Percentiles rank a stretch among this genome's conserved stretches.
Conservation (phyloP, 1,140 invertebrate genomes). For the Phymorhynchus buccinoides region DNA sequence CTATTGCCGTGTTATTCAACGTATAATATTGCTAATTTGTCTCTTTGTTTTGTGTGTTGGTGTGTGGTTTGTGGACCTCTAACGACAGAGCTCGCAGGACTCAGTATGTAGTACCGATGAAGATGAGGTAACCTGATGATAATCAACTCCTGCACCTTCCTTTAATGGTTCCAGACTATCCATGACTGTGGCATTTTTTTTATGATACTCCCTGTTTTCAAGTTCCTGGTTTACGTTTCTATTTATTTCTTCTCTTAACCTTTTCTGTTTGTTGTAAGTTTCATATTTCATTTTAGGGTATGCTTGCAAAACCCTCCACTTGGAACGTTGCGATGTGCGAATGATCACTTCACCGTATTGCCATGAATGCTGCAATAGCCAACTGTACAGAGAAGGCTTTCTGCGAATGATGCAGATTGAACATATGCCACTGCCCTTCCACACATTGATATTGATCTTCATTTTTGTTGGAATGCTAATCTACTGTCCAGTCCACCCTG, state of each 20-base stretch:
- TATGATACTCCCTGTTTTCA: too few relatives aligned
- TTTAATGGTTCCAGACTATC: neutral
- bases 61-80: neutral
- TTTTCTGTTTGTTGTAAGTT: neutral
- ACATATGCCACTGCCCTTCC: too few relatives aligned
- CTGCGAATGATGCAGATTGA: too few relatives aligned
- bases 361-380: too few relatives aligned
- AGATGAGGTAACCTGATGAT: conserved; percentile 28
- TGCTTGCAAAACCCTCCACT: neutral
- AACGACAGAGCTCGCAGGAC: neutral
- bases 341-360: too few relatives aligned
- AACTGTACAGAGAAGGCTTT: too few relatives aligned
- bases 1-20: neutral
- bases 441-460: too few relatives aligned
- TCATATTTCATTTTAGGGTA: neutral
- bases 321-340: too few relatives aligned
- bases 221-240: too few relatives aligned
- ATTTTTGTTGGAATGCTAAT: too few relatives aligned
- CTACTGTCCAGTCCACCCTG: too few relatives aligned
- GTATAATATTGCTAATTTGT: neutral
- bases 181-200: conserved; percentile 20
- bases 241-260: neutral
- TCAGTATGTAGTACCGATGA: conserved; percentile 37
- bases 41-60: neutral
- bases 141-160: neutral